Conservation (phyloP, 2,113 vertebrate species). For the Cricetomys ansorgei region DNA sequence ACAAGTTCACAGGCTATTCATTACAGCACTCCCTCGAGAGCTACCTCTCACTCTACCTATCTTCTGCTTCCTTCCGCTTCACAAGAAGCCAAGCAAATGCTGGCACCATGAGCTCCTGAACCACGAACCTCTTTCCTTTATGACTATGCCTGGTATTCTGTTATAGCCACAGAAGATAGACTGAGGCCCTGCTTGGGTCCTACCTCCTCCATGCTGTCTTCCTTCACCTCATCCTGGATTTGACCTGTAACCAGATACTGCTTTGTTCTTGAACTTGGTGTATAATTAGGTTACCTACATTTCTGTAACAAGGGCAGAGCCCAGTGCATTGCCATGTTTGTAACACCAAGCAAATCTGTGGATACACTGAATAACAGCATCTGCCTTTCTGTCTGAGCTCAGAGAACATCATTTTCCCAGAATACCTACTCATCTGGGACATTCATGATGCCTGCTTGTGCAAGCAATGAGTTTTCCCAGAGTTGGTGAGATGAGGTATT, state of each 20-base stretch:
- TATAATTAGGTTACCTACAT: background rate
- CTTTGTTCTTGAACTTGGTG: background rate
- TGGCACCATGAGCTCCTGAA: background rate
- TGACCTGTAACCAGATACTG: background rate
- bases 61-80: too few species aligned
- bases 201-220: background rate
- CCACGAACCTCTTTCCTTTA: background rate
- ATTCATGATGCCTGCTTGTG: too few species aligned
- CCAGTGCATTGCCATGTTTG: background rate
- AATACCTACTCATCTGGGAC: too few species aligned
- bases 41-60: background rate
- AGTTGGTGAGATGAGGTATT: background rate
- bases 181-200: too few species aligned
- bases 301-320: background rate
- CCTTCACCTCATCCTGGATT: fast-evolving
- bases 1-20: background rate
- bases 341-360: fast-evolving
- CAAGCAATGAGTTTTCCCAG: background rate
- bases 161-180: background rate
- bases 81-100: background rate
- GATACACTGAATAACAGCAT: background rate
- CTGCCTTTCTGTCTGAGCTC: background rate
- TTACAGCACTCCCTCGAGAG: fast-evolving
- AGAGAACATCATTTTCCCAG: too few species aligned
- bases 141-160: background rate